Evolutionary conservation across 2,113 vertebrate species (phyloP).

Genomic region (Saimiri boliviensis): DNA sequence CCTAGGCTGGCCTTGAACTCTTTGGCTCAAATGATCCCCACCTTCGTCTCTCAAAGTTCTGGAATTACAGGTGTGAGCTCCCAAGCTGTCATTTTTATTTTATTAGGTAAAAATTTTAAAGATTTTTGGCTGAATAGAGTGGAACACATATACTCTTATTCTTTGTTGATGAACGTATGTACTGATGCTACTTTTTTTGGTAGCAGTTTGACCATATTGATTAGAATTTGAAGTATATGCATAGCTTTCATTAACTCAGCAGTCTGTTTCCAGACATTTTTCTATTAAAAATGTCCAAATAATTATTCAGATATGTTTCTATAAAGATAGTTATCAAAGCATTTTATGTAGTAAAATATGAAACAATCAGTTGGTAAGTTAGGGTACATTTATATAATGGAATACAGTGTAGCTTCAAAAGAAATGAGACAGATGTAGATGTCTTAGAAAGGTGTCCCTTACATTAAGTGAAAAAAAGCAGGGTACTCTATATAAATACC

Average conservation of each 20-base stretch:
- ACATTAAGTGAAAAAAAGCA: background rate
- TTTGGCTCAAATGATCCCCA: too few relatives aligned
- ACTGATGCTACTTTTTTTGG: background rate
- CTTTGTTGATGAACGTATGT: background rate
- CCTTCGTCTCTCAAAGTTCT: too few relatives aligned
- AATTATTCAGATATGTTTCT: background rate
- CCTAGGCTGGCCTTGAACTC: too few relatives aligned
- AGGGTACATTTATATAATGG: background rate
- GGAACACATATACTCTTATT: background rate
- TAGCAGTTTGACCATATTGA: background rate
- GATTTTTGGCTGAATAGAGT: conserved; percentile 21
- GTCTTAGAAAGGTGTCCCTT: background rate
- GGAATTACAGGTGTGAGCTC: too few relatives aligned
- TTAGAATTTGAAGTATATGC: background rate
- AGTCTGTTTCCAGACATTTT: background rate
- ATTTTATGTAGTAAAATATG: conserved; percentile 20
- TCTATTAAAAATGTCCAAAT: conserved; percentile 39
- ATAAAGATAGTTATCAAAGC: background rate
- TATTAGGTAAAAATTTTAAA: background rate
- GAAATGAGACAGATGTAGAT: background rate
- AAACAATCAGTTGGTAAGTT: background rate
- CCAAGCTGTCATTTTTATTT: background rate
- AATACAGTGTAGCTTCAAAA: conserved; percentile 19
- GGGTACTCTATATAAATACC: background rate
- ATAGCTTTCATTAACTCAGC: conserved; percentile 31